Evolutionary conservation across 35 echinoderm and acorn worm genomes (phyloP), one percentile per base, ranked within the genome.

Genomic region (Patiria miniata): DNA sequence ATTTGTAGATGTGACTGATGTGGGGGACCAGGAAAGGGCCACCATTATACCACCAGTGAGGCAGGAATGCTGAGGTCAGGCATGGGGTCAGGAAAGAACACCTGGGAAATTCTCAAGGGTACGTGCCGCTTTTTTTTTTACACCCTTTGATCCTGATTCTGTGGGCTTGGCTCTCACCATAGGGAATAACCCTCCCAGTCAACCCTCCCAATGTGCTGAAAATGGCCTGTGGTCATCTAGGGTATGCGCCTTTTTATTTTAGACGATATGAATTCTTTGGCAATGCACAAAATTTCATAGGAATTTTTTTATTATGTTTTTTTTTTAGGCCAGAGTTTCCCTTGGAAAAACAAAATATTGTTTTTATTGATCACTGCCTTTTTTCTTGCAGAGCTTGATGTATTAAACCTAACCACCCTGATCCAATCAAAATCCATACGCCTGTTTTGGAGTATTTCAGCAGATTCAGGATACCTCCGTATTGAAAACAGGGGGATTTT

Each of bases 81-180:
- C 21, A 73, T 30, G n/a, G 19, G 65, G 23, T 34, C 26, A 32
- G 19, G 2, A 23, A 12, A 30, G 65, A 10, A 73, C 65, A 73
- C 65, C 65, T 73, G 65, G 65, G 65, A 73, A 73, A 73, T 73
- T 73, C 65, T 73, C 65, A 73, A 30, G 65, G 29, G 65, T 36
- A 10, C n/a, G n/a, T 34, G 14, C 10, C 29, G 65, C 26, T 73
- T 73, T 47, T 47, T 47, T 12, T 47, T 47, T 47, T 12, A 4
- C 42, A 6, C 42, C 26, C 65, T 73, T 28, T 73, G 65, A 73
- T 73, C 65, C 26, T 26, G 29, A 14, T 73, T 73, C 34, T 14
- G 34, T 30, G 23, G 21, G 65, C 26, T 34, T 28, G 29, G 9
- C 10, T 26, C 14, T 73, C 34, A 73, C 65, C 65, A 4, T 26